phyloP scores from a whole-genome alignment of 2,888 invertebrate genomes.

The Tanypteryx hageni region DNA sequence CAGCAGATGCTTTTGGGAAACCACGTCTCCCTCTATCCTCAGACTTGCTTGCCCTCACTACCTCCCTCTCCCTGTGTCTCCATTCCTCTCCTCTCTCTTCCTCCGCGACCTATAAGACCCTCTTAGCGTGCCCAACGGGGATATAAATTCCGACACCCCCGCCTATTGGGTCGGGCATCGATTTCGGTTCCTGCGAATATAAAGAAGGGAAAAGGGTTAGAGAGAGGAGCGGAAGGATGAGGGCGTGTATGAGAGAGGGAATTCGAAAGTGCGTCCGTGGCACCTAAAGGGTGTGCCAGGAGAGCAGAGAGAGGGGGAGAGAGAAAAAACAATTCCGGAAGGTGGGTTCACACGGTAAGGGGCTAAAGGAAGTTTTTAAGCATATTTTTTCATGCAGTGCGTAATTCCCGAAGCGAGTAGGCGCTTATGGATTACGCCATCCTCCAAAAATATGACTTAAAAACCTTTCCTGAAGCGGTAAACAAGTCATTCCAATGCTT shows the following conservation, averaged over 20 bases:
- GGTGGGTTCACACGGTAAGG: not conserved
- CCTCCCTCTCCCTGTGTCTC: not conserved
- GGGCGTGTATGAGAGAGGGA: not conserved
- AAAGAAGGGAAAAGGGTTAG: not conserved
- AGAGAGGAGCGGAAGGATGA: not conserved
- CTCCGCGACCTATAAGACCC: slow-evolving; percentile 55
- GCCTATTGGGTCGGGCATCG: slow-evolving; percentile 58
- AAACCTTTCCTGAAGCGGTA: too few species aligned
- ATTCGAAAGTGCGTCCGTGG: not conserved
- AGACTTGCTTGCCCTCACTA: not conserved
- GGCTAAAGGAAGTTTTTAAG: not conserved
- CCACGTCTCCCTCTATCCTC: slow-evolving; percentile 20
- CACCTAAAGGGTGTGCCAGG: not conserved
- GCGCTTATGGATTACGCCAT: not conserved
- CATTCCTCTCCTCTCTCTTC: not conserved
- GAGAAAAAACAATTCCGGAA: not conserved
- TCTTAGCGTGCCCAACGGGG: slow-evolving; percentile 38
- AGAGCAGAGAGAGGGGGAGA: not conserved
- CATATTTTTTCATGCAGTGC: not conserved
- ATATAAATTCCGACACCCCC: slow-evolving; percentile 53
- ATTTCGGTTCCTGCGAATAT: slow-evolving; percentile 6
- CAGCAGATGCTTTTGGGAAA: slow-evolving; percentile 61
- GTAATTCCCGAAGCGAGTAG: not conserved
- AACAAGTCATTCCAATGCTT: too few species aligned
- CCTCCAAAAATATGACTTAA: too few species aligned